phyloP scores from a whole-genome alignment of 2,888 invertebrate species.

The Synergus itoensis region DNA sequence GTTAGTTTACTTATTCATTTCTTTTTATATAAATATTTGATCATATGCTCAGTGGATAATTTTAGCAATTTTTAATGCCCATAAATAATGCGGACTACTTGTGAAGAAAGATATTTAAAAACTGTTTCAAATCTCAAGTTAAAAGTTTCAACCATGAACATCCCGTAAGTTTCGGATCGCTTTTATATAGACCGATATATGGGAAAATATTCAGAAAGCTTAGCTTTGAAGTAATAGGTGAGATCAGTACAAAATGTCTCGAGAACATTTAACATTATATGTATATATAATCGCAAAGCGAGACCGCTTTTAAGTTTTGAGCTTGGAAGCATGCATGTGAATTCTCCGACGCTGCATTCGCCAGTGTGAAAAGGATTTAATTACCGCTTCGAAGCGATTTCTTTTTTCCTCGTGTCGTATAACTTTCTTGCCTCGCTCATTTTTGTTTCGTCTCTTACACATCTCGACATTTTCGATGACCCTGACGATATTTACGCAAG shows the following conservation, averaged over 20 bases:
- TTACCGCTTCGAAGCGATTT: slow-evolving; percentile 38
- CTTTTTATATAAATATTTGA: too few relatives aligned
- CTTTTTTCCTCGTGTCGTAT: slow-evolving; percentile 25
- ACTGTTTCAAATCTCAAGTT: too few relatives aligned
- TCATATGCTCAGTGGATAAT: too few relatives aligned
- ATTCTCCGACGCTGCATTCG: slow-evolving; percentile 33
- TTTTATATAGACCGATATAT: too few relatives aligned
- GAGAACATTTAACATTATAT: not conserved
- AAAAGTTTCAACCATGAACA: too few relatives aligned
- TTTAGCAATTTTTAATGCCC: too few relatives aligned
- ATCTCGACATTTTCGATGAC: slow-evolving; percentile 38
- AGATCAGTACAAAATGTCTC: not conserved
- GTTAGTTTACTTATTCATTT: too few relatives aligned
- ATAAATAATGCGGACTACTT: too few relatives aligned
- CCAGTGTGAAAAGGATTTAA: slow-evolving; percentile 39
- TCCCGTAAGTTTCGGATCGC: too few relatives aligned
- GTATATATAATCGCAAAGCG: slow-evolving; percentile 3
- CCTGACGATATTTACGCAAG: slow-evolving; percentile 31
- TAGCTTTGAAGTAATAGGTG: too few relatives aligned
- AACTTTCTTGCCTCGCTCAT: slow-evolving; percentile 33
- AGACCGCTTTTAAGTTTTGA: slow-evolving; percentile 5
- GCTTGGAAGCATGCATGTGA: not conserved
- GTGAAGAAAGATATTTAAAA: too few relatives aligned
- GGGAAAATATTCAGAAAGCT: too few relatives aligned
- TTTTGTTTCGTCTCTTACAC: slow-evolving; percentile 34